phyloP scores from a whole-genome alignment of 1,140 invertebrate genomes.

The Rhagoletis pomonella region DNA sequence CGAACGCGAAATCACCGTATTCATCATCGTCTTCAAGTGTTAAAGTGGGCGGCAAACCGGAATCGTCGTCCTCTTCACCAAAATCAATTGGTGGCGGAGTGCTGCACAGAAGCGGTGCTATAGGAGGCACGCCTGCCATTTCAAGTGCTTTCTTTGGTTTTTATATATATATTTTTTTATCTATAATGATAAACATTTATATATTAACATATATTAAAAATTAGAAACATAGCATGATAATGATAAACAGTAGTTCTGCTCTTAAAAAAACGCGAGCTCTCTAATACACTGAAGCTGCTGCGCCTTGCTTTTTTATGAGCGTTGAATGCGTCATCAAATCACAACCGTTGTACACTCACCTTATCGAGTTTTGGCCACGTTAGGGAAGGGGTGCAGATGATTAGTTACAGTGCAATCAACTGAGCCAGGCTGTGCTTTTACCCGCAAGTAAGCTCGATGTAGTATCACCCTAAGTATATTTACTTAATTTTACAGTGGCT shows the following conservation, averaged over 20 bases:
- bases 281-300: conserved; percentile 1
- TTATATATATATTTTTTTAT: not conserved
- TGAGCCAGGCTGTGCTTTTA: not conserved
- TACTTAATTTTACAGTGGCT: too few species aligned
- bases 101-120: conserved; percentile 79
- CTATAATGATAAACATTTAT: conserved; percentile 5
- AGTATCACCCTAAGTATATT: not conserved
- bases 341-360: conserved; percentile 7
- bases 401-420: not conserved
- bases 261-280: not conserved
- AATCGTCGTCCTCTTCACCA: conserved; percentile 79
- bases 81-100: conserved; percentile 79
- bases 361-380: conserved; percentile 48
- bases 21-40: conserved; percentile 70
- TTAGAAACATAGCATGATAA: not conserved
- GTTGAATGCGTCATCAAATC: conserved; percentile 45
- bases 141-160: not conserved
- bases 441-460: not conserved
- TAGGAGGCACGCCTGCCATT: conserved; percentile 69
- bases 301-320: not conserved
- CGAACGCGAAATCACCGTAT: conserved; percentile 54
- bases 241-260: not conserved
- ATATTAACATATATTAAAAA: not conserved
- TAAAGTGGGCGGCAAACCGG: conserved; percentile 76
- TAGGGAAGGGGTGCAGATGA: not conserved